Evolutionary conservation across 2,797 vertebrate genomes (phyloP).

Genomic region (Sebastes hubbsi): DNA sequence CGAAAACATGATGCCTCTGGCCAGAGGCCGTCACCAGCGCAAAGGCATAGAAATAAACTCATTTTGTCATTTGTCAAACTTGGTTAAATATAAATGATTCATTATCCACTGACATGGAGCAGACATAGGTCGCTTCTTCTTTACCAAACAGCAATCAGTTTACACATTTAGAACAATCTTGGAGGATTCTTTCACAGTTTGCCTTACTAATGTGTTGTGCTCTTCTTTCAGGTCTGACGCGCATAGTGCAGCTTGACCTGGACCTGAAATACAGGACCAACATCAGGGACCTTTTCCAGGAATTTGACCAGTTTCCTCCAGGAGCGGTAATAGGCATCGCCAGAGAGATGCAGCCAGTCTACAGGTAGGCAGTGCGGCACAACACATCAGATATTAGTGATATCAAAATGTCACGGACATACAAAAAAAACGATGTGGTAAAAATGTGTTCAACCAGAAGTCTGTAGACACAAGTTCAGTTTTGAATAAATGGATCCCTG

Average conservation of each 20-base stretch:
- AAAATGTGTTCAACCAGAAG: neutral
- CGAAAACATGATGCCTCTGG: too few species aligned
- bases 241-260: slow-evolving; percentile 93
- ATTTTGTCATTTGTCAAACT: neutral
- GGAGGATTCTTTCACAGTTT: neutral
- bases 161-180: neutral
- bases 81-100: neutral
- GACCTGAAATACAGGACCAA: slow-evolving; percentile 94
- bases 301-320: slow-evolving; percentile 89
- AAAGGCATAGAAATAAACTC: neutral
- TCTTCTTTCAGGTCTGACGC: slow-evolving; percentile 84
- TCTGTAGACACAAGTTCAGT: neutral
- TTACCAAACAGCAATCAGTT: neutral
- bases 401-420: neutral
- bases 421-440: neutral
- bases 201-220: neutral
- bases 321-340: slow-evolving; percentile 92
- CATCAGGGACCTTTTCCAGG: slow-evolving; percentile 93
- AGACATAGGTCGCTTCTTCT: neutral
- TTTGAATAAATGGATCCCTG: neutral
- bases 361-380: slow-evolving; percentile 86
- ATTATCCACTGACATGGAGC: too few species aligned
- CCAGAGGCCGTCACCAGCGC: too few species aligned
- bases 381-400: neutral
- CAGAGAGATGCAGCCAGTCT: slow-evolving; percentile 97